Evolutionary conservation across 2,113 vertebrate species (phyloP).

Genomic region (Passer montanus): DNA sequence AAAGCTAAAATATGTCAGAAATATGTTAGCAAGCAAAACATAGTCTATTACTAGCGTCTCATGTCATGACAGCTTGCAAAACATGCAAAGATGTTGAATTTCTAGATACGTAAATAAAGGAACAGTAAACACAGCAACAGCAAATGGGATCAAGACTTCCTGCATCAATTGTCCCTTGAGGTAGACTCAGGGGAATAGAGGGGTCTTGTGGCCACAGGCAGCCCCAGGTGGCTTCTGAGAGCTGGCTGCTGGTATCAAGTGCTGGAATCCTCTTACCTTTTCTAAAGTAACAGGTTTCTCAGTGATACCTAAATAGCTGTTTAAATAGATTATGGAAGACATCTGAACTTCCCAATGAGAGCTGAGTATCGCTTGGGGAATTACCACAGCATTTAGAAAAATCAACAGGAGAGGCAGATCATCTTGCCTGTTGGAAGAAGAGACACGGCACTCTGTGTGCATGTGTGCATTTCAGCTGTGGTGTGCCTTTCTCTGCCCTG

Average conservation of each 20-base stretch:
- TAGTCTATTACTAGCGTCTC: conserved; percentile 72
- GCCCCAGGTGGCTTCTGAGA: conserved; percentile 44
- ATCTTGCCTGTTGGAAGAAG: conserved; percentile 32
- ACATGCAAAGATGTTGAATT: conserved; percentile 72
- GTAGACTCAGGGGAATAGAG: background rate
- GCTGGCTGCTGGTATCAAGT: conserved; percentile 6
- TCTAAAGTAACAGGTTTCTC: conserved; percentile 53
- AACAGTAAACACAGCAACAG: conserved; percentile 58
- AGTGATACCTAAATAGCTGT: conserved; percentile 65
- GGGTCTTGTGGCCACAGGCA: background rate
- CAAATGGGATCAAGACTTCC: background rate
- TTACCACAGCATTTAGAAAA: conserved; percentile 43
- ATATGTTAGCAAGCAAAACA: conserved; percentile 83
- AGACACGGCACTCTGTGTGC: background rate
- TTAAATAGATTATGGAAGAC: conserved; percentile 72
- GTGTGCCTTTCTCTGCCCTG: background rate
- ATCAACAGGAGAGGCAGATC: conserved; percentile 43
- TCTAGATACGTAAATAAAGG: conserved; percentile 75
- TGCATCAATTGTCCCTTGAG: background rate
- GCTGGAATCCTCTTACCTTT: conserved; percentile 64
- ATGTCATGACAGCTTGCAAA: conserved; percentile 83
- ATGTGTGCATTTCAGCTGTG: background rate
- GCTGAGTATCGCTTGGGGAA: conserved; percentile 43
- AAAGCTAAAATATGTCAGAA: conserved; percentile 84
- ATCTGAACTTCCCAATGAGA: conserved; percentile 68